A percentile compares a stretch with the other conserved stretches of the same genome.
Conservation (phyloP, 2,888 invertebrate genomes). For the Eremobia ochroleuca region DNA sequence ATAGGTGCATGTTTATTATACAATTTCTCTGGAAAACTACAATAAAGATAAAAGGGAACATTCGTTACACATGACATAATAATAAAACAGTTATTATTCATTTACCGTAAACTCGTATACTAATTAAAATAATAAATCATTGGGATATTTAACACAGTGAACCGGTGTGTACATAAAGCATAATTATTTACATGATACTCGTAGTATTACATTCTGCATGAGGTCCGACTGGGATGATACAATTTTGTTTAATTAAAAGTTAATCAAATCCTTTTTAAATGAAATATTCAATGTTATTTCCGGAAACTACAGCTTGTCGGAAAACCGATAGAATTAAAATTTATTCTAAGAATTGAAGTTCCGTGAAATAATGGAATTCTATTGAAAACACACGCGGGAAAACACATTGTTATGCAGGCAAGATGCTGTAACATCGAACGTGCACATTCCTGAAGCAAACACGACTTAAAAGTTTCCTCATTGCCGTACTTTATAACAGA, state of each 20-base stretch:
- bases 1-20: background rate
- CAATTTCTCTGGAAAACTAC: background rate
- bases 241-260: conserved; percentile 13
- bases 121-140: conserved; percentile 48
- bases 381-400: conserved; percentile 52
- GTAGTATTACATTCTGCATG: background rate
- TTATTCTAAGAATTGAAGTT: conserved; percentile 17
- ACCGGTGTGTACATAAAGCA: conserved; percentile 21
- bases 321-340: conserved; percentile 19
- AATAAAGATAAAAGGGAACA: background rate
- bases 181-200: conserved; percentile 10
- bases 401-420: conserved; percentile 51
- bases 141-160: background rate
- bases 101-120: background rate
- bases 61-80: background rate
- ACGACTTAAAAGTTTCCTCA: conserved; percentile 60
- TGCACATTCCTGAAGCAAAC: conserved; percentile 49
- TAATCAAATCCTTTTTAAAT: background rate
- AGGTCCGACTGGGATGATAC: background rate
- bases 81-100: conserved; percentile 22
- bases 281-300: background rate
- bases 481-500: conserved; percentile 57
- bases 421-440: conserved; percentile 40
- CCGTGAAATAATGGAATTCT: conserved; percentile 32
- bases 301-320: background rate